Base-by-base conservation (phyloP, 2,113 vertebrate genomes). In the Chunga burmeisteri region DNA sequence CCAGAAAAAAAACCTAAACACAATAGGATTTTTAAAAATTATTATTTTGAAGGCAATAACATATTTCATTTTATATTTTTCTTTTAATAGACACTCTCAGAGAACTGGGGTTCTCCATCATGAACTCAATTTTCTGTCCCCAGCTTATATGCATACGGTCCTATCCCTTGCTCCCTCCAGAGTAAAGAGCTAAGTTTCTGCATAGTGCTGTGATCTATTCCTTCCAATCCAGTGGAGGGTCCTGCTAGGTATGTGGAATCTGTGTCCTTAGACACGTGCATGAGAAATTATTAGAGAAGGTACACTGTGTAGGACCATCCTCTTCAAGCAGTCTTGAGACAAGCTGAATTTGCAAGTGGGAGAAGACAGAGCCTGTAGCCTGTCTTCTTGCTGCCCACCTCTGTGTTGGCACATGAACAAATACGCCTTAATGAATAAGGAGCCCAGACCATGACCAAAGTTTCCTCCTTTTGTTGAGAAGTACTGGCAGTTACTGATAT, bases 401-500 rank as follows among this genome's bases (percentile, higher is more conserved):
- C 52, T 50, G 13, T 32, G 42, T 63, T 95, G 68, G 80, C 65
- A 59, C 23, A 2, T 36, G 16, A 80, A 84, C 36, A 91, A 81
- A 68, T 52, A 16, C 0, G 18, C 38, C 13, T 42, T 63, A 25
- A 25, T 65, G 84, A 87, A 44, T 85, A 85, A 93, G 74, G 13
- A 94, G 47, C 25, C 52, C 30, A 93, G 73, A 80, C 14, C 27
- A 65, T 70, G 78, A 21, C 30, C 1, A 3, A 74, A 81, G 19
- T 94, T 95, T 96, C 81, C 89, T 95, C 10, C 87, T 93, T 94
- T 96, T 95, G 93, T 95, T 93, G 49, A 49, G 70, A 81, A 84
- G 27, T 87, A 19, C 56, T 85, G 70, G 52, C 77, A 79, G 61
- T 38, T 81, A 71, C 61, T 85, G 70, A 91, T 81, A 20, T 0